These are phyloP conservation scores for Phyllotreta cruciferae DNA, from an alignment of 2,888 invertebrate genomes.

Conservation along the genomic window DNA sequence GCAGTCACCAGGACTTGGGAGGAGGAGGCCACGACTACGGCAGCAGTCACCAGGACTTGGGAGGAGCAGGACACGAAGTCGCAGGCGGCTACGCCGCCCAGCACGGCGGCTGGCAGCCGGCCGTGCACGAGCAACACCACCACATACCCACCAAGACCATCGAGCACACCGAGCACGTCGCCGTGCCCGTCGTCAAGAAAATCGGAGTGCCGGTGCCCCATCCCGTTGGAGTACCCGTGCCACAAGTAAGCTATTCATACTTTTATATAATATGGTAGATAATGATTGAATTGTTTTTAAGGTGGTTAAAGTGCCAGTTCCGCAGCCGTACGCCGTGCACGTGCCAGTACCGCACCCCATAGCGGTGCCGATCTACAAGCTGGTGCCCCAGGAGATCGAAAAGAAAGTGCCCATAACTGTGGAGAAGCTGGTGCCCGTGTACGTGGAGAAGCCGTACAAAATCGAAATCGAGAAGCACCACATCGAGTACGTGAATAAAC, in stretches of 20 bases:
- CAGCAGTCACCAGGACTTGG: constrained; percentile 54
- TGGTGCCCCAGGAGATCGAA: constrained; percentile 75
- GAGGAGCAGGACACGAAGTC: constrained; percentile 57
- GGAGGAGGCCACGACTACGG: constrained; percentile 63
- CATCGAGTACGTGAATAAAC: constrained; percentile 69
- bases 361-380: constrained; percentile 75
- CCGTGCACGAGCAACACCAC: constrained; percentile 63
- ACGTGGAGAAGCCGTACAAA: constrained; percentile 77
- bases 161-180: constrained; percentile 73
- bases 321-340: constrained; percentile 78
- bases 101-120: constrained; percentile 57
- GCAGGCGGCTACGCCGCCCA: constrained; percentile 63
- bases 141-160: constrained; percentile 66
- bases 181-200: constrained; percentile 75
- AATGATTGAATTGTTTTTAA: too few relatives aligned
- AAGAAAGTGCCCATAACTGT: constrained; percentile 77
- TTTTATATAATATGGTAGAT: too few relatives aligned
- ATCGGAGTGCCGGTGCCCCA: constrained; percentile 77
- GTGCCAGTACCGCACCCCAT: constrained; percentile 75
- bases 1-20: constrained; percentile 56
- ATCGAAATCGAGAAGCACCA: constrained; percentile 79
- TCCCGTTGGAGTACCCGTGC: constrained; percentile 75
- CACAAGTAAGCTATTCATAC: constrained; percentile 60
- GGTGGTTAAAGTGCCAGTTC: constrained; percentile 74
- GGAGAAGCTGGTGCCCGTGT: constrained; percentile 74